These are phyloP conservation scores for Epizoanthus stellaris DNA, from an alignment of 92 coral and sea anemone species.

Conservation along the genomic window DNA sequence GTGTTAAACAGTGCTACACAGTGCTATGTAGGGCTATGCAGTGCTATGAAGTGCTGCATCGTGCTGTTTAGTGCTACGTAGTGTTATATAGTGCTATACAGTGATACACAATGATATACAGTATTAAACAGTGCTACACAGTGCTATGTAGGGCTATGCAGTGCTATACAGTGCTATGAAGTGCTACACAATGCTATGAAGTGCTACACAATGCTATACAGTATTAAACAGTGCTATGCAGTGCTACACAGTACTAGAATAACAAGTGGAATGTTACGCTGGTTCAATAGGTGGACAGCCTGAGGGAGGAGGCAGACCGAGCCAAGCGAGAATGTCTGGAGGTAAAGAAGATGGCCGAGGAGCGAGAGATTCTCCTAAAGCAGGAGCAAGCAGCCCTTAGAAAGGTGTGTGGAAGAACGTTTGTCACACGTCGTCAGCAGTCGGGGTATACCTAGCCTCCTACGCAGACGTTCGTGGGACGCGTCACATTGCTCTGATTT, in stretches of 20 bases:
- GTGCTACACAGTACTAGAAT: not conserved
- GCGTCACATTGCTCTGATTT: too few species aligned
- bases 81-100: not conserved
- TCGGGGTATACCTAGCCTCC: not conserved
- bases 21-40: too few species aligned
- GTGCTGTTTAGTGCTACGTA: too few species aligned
- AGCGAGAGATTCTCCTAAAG: slow-evolving; percentile 86
- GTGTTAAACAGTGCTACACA: too few species aligned
- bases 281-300: slow-evolving; percentile 74
- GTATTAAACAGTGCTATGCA: too few species aligned
- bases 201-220: not conserved
- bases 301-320: slow-evolving; percentile 95
- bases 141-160: too few species aligned
- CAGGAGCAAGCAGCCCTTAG: slow-evolving; percentile 96
- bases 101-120: too few species aligned
- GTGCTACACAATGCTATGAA: not conserved
- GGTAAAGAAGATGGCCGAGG: slow-evolving; percentile 90
- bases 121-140: too few species aligned
- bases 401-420: slow-evolving; percentile 60
- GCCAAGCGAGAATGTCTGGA: slow-evolving; percentile 96
- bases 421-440: not conserved
- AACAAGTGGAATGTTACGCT: not conserved
- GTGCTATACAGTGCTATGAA: too few species aligned
- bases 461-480: not conserved
- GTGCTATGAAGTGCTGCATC: too few species aligned